These are phyloP conservation scores for Anoplius nigerrimus DNA, from an alignment of 2,888 invertebrate genomes.

Conservation along the genomic window DNA sequence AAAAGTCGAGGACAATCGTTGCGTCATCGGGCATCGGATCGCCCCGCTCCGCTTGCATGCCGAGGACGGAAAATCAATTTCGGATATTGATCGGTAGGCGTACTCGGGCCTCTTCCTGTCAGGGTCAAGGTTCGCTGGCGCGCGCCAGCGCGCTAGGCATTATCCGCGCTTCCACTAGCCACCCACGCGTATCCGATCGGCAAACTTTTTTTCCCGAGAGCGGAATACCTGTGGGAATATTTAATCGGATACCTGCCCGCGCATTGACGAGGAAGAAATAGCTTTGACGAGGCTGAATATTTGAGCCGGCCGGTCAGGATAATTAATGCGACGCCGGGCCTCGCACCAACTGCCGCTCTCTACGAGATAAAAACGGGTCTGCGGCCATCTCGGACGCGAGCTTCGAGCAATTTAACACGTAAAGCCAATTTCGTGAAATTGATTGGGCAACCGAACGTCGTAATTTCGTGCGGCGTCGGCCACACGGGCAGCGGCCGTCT, in stretches of 20 bases:
- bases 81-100: no score
- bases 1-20: no score
- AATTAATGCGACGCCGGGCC: constrained; percentile 40
- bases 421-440: constrained; percentile 44
- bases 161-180: constrained; percentile 18
- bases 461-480: constrained; percentile 19
- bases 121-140: constrained; percentile 63
- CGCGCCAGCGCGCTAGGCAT: constrained; percentile 32
- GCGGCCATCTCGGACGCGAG: constrained; percentile 32
- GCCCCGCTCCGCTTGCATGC: no score
- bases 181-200: constrained; percentile 51
- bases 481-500: constrained; percentile 11
- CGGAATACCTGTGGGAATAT: constrained; percentile 42
- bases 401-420: constrained; percentile 10
- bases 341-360: constrained; percentile 21
- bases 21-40: no score
- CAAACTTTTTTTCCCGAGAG: constrained; percentile 44
- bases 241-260: constrained; percentile 47
- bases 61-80: no score
- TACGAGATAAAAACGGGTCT: constrained; percentile 1
- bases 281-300: constrained; percentile 32
- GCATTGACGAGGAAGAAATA: constrained; percentile 41
- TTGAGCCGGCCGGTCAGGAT: constrained; percentile 18
- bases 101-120: constrained; percentile 21
- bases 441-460: constrained; percentile 37